Percentiles rank a stretch among this genome's conserved stretches.
Conservation (phyloP, 1,140 invertebrate species). For the Parasteatoda tepidariorum region DNA sequence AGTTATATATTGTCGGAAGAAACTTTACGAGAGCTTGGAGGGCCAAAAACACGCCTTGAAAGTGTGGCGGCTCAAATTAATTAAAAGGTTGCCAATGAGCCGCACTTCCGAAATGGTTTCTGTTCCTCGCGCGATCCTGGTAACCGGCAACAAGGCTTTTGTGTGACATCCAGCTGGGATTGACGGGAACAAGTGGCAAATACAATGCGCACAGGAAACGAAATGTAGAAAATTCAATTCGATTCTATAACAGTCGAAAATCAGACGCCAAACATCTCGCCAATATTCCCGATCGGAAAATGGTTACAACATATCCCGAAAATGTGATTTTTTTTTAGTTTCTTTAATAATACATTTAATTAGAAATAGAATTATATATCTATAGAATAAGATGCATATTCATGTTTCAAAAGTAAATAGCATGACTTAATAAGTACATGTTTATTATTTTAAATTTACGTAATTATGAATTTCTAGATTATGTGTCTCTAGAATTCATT, state of each 20-base stretch:
- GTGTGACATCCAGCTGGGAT: background rate
- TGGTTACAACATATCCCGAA: background rate
- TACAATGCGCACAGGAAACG: constrained; percentile 5
- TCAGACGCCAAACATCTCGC: constrained; percentile 16
- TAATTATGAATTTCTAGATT: background rate
- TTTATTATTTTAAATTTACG: background rate
- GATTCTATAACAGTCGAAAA: constrained; percentile 28
- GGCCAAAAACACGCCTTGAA: no score
- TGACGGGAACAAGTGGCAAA: constrained; percentile 11
- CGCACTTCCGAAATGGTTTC: constrained; percentile 13
- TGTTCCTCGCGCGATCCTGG: constrained; percentile 20
- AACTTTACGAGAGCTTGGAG: no score
- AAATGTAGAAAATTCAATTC: constrained; percentile 24
- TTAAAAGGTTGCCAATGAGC: constrained; percentile 33
- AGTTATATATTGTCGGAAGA: no score
- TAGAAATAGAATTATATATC: background rate
- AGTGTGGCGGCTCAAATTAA: constrained; percentile 10
- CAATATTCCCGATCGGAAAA: background rate
- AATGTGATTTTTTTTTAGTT: background rate
- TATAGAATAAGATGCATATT: background rate
- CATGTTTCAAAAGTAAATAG: background rate
- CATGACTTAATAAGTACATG: background rate
- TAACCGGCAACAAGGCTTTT: constrained; percentile 19
- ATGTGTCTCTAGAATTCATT: no score
- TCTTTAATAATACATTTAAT: background rate